A percentile compares a stretch with the other conserved stretches of the same genome.
phyloP scores from a whole-genome alignment of 1,140 invertebrate genomes.

The Zaprionus davidi region DNA sequence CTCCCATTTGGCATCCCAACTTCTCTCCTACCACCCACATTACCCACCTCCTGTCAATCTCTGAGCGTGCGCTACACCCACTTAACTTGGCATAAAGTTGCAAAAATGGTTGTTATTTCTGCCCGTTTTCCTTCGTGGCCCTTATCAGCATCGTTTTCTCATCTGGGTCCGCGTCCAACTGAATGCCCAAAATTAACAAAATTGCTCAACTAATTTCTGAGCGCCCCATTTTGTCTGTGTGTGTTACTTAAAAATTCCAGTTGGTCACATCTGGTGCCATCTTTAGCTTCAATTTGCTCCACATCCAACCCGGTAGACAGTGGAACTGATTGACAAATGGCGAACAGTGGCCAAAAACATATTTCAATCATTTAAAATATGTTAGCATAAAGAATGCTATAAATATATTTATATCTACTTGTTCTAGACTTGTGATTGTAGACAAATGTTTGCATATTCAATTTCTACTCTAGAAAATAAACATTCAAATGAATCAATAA shows the following conservation, averaged over 20 bases:
- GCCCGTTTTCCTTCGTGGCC: conserved; percentile 20
- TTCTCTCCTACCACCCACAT: not conserved
- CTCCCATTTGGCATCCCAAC: not conserved
- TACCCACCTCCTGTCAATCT: conserved; percentile 27
- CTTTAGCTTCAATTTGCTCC: conserved; percentile 40
- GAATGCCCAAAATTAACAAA: conserved; percentile 61
- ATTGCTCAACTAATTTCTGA: conserved; percentile 62
- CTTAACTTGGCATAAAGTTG: conserved; percentile 79
- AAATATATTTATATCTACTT: not conserved
- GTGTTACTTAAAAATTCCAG: conserved; percentile 59
- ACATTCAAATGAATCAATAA: too few species aligned
- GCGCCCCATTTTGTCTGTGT: conserved; percentile 5
- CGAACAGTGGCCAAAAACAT: conserved; percentile 8
- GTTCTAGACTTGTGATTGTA: too few species aligned
- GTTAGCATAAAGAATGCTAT: not conserved
- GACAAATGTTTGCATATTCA: too few species aligned
- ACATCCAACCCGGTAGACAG: conserved; percentile 13
- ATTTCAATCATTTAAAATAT: not conserved
- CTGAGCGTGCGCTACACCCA: conserved; percentile 61
- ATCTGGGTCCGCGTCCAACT: conserved; percentile 54
- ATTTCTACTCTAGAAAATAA: too few species aligned
- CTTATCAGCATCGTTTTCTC: conserved; percentile 58
- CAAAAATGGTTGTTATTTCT: conserved; percentile 70
- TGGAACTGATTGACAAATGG: conserved; percentile 22
- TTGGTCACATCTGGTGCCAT: conserved; percentile 70